These are phyloP conservation scores for Mylabris phalerata DNA, from an alignment of 1,140 invertebrate species.

Conservation along the genomic window DNA sequence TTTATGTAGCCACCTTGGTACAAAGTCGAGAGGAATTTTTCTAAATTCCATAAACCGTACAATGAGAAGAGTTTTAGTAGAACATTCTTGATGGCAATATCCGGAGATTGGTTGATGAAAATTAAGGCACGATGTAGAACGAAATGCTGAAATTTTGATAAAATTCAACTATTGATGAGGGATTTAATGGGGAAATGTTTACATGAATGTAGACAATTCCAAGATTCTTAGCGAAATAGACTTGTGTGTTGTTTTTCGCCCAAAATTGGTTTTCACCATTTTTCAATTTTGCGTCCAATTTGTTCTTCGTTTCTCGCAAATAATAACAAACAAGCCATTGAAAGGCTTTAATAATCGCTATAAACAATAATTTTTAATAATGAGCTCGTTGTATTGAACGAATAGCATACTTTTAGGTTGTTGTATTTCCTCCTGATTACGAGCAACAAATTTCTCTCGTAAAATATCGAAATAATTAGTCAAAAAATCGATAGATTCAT, in stretches of 20 bases:
- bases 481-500: conserved; percentile 59
- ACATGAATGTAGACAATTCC: conserved; percentile 71
- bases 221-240: conserved; percentile 69
- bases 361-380: conserved; percentile 33
- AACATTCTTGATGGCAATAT: conserved; percentile 47
- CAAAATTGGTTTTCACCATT: conserved; percentile 61
- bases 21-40: conserved; percentile 61
- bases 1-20: conserved; percentile 66
- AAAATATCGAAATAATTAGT: conserved; percentile 49
- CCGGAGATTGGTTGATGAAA: conserved; percentile 49
- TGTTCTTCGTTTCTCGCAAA: conserved; percentile 59
- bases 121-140: conserved; percentile 51
- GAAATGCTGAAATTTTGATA: conserved; percentile 49
- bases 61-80: conserved; percentile 60
- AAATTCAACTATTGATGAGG: neutral
- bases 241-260: conserved; percentile 73
- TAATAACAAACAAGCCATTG: conserved; percentile 81
- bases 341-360: conserved; percentile 66
- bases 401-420: conserved; percentile 52
- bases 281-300: conserved; percentile 50
- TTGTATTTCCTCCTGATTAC: conserved; percentile 43
- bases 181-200: conserved; percentile 14
- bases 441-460: conserved; percentile 43
- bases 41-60: conserved; percentile 62
- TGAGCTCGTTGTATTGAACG: conserved; percentile 2